Evolutionary conservation across 2,888 invertebrate genomes (phyloP).

Genomic region (Empis stercorea): DNA sequence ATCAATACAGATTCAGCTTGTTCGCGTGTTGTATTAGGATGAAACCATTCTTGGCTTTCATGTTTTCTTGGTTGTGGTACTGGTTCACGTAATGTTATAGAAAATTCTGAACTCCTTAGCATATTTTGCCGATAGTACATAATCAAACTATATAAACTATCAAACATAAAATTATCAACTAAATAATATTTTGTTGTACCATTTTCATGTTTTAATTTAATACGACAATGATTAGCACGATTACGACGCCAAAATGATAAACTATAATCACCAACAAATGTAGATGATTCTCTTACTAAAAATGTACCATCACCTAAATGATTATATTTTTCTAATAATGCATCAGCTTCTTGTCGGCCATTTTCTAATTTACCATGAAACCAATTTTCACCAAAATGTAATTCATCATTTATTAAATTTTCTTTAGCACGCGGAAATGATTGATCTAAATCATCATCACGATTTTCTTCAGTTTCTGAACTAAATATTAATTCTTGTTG

Average conservation of each 20-base stretch:
- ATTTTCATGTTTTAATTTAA: slow-evolving; percentile 76
- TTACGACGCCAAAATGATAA: slow-evolving; percentile 87
- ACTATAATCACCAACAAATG: slow-evolving; percentile 92
- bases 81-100: slow-evolving; percentile 75
- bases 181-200: slow-evolving; percentile 83
- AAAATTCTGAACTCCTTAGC: slow-evolving; percentile 77
- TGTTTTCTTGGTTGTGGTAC: slow-evolving; percentile 93
- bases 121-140: slow-evolving; percentile 80
- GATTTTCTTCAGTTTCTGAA: slow-evolving; percentile 43
- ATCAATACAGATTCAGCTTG: slow-evolving; percentile 82
- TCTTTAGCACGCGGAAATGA: slow-evolving; percentile 41
- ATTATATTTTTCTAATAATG: slow-evolving; percentile 53
- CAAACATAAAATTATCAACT: slow-evolving; percentile 77
- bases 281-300: slow-evolving; percentile 84
- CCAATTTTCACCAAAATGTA: slow-evolving; percentile 89
- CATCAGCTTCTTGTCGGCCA: slow-evolving; percentile 66
- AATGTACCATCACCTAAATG: slow-evolving; percentile 85
- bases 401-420: slow-evolving; percentile 68
- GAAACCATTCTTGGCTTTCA: slow-evolving; percentile 88
- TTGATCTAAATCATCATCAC: slow-evolving; percentile 44
- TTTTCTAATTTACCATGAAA: slow-evolving; percentile 79
- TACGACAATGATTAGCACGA: slow-evolving; percentile 82
- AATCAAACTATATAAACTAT: slow-evolving; percentile 82
- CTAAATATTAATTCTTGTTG: slow-evolving; percentile 73
- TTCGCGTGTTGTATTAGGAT: slow-evolving; percentile 61